Conservation (phyloP, 2,113 vertebrate species). For the Scopus umbretta region DNA sequence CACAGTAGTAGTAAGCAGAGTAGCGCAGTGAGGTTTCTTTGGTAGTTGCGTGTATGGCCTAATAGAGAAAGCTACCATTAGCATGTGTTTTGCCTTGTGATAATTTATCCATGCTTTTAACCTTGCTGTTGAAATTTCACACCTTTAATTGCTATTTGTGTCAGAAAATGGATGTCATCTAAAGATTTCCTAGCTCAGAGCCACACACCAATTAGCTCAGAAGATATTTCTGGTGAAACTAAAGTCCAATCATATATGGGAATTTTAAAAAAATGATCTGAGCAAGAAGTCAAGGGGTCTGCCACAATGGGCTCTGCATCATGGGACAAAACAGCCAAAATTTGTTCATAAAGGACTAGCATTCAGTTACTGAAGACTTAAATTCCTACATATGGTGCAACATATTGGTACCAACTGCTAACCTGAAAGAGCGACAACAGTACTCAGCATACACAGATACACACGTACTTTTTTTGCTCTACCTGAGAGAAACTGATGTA, state of each 20-base stretch:
- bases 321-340: not conserved
- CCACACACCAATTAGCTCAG: not conserved
- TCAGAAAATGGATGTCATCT: not conserved
- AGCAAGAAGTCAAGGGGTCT: not conserved
- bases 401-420: not conserved
- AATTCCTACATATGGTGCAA: not conserved
- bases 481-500: not conserved
- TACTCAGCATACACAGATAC: not conserved
- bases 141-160: not conserved
- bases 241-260: not conserved
- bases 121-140: not conserved
- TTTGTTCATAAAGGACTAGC: not conserved
- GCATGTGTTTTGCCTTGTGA: not conserved
- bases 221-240: not conserved
- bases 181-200: not conserved
- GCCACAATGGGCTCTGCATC: not conserved
- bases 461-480: not conserved
- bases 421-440: not conserved
- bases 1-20: not conserved
- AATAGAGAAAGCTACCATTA: not conserved
- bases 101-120: not conserved
- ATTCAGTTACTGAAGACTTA: not conserved
- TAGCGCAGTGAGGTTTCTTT: not conserved
- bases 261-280: not conserved
- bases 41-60: not conserved